Evolutionary conservation across 2,113 vertebrate species (phyloP).

Genomic region (Lamprotornis superbus): DNA sequence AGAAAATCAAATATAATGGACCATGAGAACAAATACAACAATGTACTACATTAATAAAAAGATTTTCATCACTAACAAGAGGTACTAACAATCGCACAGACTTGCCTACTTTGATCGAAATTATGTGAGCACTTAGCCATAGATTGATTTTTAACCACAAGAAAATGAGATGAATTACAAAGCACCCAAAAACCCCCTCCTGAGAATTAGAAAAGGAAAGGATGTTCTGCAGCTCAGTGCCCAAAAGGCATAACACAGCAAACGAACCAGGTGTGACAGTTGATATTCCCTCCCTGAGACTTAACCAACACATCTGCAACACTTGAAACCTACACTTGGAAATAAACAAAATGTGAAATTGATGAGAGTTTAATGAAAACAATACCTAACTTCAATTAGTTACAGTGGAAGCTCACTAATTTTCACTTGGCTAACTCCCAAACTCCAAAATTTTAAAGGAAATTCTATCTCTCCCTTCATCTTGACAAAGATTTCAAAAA

Average conservation of each 20-base stretch:
- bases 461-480: background rate
- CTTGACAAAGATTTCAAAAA: background rate
- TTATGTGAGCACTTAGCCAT: background rate
- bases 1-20: background rate
- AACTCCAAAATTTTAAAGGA: background rate
- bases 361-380: conserved; percentile 47
- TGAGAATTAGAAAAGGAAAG: background rate
- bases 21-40: background rate
- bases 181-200: background rate
- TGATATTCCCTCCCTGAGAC: background rate
- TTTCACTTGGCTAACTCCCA: conserved; percentile 17
- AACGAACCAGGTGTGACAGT: background rate
- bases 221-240: background rate
- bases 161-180: background rate
- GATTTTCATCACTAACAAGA: background rate
- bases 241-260: background rate
- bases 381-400: conserved; percentile 28
- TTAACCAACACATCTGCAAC: background rate
- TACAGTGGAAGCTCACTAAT: background rate
- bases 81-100: background rate
- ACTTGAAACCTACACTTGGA: conserved; percentile 9
- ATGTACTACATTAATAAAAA: background rate
- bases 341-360: conserved; percentile 21
- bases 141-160: background rate
- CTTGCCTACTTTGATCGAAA: background rate